These are phyloP conservation scores for Taenaris catops DNA, from an alignment of 2,888 invertebrate species.

Conservation along the genomic window DNA sequence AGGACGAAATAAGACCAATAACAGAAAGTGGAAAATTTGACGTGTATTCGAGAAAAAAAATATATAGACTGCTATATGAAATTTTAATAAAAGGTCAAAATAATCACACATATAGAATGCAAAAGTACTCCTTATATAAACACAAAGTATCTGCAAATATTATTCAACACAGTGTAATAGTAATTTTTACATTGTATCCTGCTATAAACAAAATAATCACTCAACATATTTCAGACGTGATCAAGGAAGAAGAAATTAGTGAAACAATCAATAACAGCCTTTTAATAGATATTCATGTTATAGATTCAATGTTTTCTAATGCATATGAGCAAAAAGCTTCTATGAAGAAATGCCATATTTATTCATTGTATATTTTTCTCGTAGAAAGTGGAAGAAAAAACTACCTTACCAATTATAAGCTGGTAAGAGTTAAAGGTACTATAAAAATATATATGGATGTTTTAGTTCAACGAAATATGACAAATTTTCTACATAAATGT, in stretches of 20 bases:
- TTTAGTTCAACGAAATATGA: constrained; percentile 26
- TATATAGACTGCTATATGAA: constrained; percentile 34
- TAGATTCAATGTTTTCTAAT: constrained; percentile 35
- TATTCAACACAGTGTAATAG: constrained; percentile 36
- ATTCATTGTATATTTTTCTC: constrained; percentile 49
- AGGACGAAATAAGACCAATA: constrained; percentile 11
- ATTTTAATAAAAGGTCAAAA: constrained; percentile 41
- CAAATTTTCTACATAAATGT: constrained; percentile 32
- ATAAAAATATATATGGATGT: constrained; percentile 56
- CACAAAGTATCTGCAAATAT: constrained; percentile 17
- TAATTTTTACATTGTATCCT: constrained; percentile 49
- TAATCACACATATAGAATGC: constrained; percentile 46
- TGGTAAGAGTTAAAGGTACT: constrained; percentile 39
- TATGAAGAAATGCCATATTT: constrained; percentile 40
- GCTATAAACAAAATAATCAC: constrained; percentile 13
- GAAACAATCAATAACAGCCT: constrained; percentile 32
- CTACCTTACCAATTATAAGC: constrained; percentile 43
- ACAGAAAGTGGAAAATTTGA: constrained; percentile 17
- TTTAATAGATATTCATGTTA: constrained; percentile 50
- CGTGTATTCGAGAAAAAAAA: constrained; percentile 26
- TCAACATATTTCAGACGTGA: not conserved
- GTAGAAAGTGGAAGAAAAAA: constrained; percentile 39
- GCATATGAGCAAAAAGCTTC: constrained; percentile 24
- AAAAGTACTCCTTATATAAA: constrained; percentile 39
- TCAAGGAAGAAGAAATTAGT: constrained; percentile 34